These are phyloP conservation scores for Sceliomorpha sp. DNA, from an alignment of 2,888 invertebrate species.

Conservation along the genomic window DNA sequence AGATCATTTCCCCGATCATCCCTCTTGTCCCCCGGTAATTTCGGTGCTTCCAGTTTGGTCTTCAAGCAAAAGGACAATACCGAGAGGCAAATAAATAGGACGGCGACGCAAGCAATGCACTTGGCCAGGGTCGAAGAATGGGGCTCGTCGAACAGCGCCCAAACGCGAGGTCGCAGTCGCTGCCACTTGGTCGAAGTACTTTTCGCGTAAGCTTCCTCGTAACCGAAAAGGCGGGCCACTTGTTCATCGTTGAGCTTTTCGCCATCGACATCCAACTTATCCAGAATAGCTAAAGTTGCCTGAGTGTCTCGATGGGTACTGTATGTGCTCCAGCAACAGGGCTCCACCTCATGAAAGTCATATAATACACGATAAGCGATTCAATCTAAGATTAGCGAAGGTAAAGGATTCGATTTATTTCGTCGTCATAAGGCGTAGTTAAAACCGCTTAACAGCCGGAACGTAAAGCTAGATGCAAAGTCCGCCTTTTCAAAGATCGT, in stretches of 20 bases:
- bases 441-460: no score
- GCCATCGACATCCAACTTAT: constrained; percentile 96
- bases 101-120: constrained; percentile 94
- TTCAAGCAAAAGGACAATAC: constrained; percentile 92
- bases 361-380: constrained; percentile 33
- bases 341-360: constrained; percentile 85
- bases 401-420: constrained; percentile 31
- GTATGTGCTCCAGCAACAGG: constrained; percentile 99
- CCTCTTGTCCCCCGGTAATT: constrained; percentile 25
- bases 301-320: constrained; percentile 92
- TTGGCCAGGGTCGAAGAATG: constrained; percentile 95
- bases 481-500: no score
- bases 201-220: constrained; percentile 90
- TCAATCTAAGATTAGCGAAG: constrained; percentile 26
- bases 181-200: constrained; percentile 94
- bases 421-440: constrained; percentile 18
- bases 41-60: constrained; percentile 22
- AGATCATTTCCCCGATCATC: constrained; percentile 46
- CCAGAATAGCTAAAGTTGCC: constrained; percentile 97
- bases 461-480: no score
- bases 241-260: constrained; percentile 96
- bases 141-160: constrained; percentile 98
- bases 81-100: constrained; percentile 98
- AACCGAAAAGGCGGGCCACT: constrained; percentile 94
- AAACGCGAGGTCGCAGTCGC: constrained; percentile 93